Evolutionary conservation across 2,113 vertebrate species (phyloP), one percentile per base, ranked within the genome.

Genomic region (Ahaetulla prasina): DNA sequence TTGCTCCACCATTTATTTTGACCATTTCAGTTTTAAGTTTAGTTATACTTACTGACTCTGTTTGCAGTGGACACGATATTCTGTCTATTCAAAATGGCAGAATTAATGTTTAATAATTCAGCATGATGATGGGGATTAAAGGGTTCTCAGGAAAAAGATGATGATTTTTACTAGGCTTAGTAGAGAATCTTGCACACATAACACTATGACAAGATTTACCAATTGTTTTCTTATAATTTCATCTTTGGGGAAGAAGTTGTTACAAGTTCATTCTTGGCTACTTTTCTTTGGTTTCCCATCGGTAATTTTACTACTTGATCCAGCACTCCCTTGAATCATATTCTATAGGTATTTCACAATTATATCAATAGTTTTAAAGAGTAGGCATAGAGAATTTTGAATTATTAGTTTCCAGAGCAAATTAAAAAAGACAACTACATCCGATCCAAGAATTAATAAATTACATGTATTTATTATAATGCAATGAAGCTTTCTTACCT

Each of bases 401-500:
- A 49, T 89, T 27, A 60, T 18, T 16, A 68, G 30, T 68, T 22
- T 68, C 88, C 12, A 43, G 25, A 25, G 5, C 11, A 89, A 57
- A 57, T 14, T 39, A 14, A 18, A 35, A 54, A 55, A 86, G 6
- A 30, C 52, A 20, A 47, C 2, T 91, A 16, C 3, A 49, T 91
- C 12, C 8, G 54, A 49, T 91, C n/a, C 23, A 27, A 86, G 49
- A 60, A 35, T 30, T 2, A 91, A 25, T 63, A 30, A 60, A 63
- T 60, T 25, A 16, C 11, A 16, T 54, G 89, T 68, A 57, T 4
- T 25, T 55, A 87, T 55, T 16, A 88, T 45, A 8, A 18, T 3
- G 0, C 49, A 47, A 54, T 39, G 93, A 80, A 80, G 88, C 85
- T 22, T 85, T 60, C 98, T 97, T 96, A 99, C 99, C 99, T 99